Base-by-base conservation (phyloP, 2,113 vertebrate genomes). In the Ailuropoda melanoleuca region DNA sequence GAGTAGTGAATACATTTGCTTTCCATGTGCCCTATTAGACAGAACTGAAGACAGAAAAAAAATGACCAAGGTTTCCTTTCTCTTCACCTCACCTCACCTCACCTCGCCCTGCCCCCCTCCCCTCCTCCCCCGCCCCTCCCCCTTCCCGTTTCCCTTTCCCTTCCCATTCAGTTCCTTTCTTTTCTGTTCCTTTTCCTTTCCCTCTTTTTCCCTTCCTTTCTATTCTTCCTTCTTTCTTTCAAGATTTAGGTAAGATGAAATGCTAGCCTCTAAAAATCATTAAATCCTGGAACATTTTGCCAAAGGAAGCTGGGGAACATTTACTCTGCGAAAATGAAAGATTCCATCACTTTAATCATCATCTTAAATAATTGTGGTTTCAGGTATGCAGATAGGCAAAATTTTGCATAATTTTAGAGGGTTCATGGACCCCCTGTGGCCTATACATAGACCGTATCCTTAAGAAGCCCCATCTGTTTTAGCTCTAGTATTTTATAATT, bases 1-100 rank as follows among this genome's bases (percentile, higher is more conserved):
- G 62, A 91, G 17, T 21, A 43, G 19, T 26, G 62, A 78, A 66
- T 6, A 91, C n/a, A 37, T 72, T 85, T 91, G 43, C 21, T 82
- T 9, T 92, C n/a, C 37, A 37, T 46, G 18, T 72, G 29, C 24
- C 17, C 62, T 62, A 70, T 75, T 92, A 90, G 34, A 78, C 5
- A 87, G 1, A 90, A 66, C 4, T 48, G 92, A 80, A 87, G 62
- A 72, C 46, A 64, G 58, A 7, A 46, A 75, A 19, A 53, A 48
- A 58, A 43, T 43, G 4, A 64, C 10, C 10, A 96, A 19, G 46
- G 8, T 53, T 60, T 34, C 18, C 9, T 24, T 8, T 83, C 50
- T 4, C 58, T 70, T 82, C 1, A 3, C 5, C 4, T 1, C 15
- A 0, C 43, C 34, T 14, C 8, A 1, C 2, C 13, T 13, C 31